These are phyloP conservation scores for Atethmia centrago DNA, from an alignment of 2,888 invertebrate genomes.

Conservation along the genomic window DNA sequence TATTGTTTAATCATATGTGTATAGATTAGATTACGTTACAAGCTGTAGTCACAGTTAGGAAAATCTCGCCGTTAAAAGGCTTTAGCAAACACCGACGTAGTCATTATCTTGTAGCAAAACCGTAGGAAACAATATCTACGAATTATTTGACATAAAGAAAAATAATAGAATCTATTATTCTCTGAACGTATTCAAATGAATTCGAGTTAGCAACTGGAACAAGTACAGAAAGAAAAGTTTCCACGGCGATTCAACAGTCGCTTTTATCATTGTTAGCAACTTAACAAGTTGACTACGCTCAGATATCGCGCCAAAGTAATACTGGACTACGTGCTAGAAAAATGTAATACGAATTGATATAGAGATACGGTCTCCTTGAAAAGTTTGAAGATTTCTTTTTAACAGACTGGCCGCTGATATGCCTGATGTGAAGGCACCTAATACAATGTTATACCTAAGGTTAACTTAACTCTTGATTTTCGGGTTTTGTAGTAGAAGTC, in stretches of 20 bases:
- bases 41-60: background rate
- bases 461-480: too few relatives aligned
- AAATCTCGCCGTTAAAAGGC: background rate
- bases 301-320: constrained; percentile 7
- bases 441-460: background rate
- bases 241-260: background rate
- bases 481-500: background rate
- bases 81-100: background rate
- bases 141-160: background rate
- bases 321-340: background rate
- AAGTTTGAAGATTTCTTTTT: background rate
- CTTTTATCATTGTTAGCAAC: constrained; percentile 43
- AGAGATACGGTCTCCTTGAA: background rate
- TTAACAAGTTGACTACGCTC: constrained; percentile 24
- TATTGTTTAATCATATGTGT: too few relatives aligned
- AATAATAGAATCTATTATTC: background rate
- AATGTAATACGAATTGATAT: constrained; percentile 4
- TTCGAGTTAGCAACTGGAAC: constrained; percentile 20
- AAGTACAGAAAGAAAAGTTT: constrained; percentile 35
- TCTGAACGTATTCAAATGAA: constrained; percentile 10
- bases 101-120: background rate
- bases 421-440: background rate
- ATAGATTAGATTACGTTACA: too few relatives aligned
- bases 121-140: background rate
- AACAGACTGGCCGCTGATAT: background rate